Conservation (phyloP, 1,140 invertebrate species). For the Drosophila pseudoobscura region DNA sequence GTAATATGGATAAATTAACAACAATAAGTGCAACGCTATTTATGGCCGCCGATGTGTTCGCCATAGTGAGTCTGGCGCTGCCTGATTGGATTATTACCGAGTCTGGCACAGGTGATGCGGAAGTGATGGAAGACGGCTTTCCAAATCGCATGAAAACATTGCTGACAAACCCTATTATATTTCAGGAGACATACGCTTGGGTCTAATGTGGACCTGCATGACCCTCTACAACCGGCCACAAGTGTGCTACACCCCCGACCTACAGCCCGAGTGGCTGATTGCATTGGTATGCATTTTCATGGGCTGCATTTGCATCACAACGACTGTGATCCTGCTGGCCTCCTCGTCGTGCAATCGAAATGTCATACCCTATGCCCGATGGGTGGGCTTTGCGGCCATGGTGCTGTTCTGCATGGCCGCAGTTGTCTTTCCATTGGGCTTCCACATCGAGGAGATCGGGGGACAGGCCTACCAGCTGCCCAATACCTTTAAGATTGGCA, state of each 20-base stretch:
- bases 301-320: conserved; percentile 96
- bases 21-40: conserved; percentile 96
- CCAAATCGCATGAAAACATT: conserved; percentile 6
- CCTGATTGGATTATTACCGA: conserved; percentile 98
- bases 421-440: conserved; percentile 98
- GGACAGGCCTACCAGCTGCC: conserved; percentile 97
- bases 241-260: conserved; percentile 93
- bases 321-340: conserved; percentile 93
- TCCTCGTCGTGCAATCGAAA: conserved; percentile 95
- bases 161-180: neutral
- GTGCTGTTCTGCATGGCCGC: conserved; percentile 97
- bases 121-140: conserved; percentile 2
- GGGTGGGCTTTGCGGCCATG: conserved; percentile 98
- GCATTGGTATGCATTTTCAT: conserved; percentile 95
- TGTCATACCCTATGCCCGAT: conserved; percentile 95
- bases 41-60: conserved; percentile 96
- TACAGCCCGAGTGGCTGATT: conserved; percentile 95
- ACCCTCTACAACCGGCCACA: conserved; percentile 94
- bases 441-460: conserved; percentile 97
- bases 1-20: conserved; percentile 93
- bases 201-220: conserved; percentile 97
- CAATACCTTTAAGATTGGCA: conserved; percentile 97
- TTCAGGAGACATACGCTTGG: conserved; percentile 88
- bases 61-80: conserved; percentile 95
- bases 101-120: conserved; percentile 89